Base-by-base conservation (phyloP, 1,140 invertebrate species). In the Trinorchestia longiramus region DNA sequence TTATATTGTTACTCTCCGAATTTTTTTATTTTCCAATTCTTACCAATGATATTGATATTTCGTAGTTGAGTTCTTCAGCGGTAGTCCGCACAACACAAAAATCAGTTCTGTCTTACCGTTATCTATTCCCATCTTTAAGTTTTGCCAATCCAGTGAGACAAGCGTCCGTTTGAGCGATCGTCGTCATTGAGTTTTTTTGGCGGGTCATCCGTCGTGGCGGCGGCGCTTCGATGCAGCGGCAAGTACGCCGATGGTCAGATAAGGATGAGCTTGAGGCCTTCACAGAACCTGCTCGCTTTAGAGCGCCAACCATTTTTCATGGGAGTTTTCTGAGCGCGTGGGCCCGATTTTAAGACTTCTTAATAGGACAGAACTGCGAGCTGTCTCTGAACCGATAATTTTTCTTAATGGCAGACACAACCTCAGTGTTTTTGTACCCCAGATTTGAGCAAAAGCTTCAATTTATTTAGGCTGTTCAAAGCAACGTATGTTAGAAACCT, bases 131-230 rank as follows among this genome's bases (percentile, higher is more conserved):
- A 90, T 43, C 88, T 42, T 53, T 90, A 15, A 90, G 41, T 90
- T 90, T 90, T 43, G 88, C n/a, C n/a, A 90, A 90, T 43, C 88
- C 11, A 4, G 88, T 41, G n/a, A 41, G 88, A 90, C 88, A 41
- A 90, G 43, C n/a, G 88, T 90, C 88, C 92, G 44, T 94, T 94
- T 94, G 92, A 94, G 44, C 36, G 40, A 94, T 45, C 36, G 44
- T 40, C 43, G 92, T 44, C 92, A 94, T 47, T n/a, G 92, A 47
- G 0, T 43, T 94, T 94, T 45, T 44, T 94, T 44, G 44, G 44
- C 92, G 44, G 92, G 92, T 94, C 92, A 94, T 94, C 36, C 43
- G 44, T 94, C 11, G 92, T 36, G 92, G 92, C 92, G 44, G 43
- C 19, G 36, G 92, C 43, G 41, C 88, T 90, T 3, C 4, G 88